Percentiles rank a stretch among this genome's conserved stretches.
phyloP scores from a whole-genome alignment of 1,140 invertebrate genomes.

The Cherax quadricarinatus region DNA sequence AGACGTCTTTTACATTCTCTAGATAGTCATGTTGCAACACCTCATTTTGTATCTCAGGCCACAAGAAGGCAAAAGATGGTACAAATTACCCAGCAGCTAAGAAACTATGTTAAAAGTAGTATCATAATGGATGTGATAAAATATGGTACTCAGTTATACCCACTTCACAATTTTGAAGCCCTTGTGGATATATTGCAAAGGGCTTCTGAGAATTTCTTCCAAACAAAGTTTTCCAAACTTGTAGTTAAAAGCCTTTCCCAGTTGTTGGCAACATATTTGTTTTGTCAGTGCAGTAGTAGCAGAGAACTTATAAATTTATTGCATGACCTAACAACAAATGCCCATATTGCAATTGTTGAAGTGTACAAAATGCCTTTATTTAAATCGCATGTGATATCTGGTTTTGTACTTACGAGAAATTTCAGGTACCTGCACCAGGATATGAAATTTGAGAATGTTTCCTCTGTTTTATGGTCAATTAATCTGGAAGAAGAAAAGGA shows the following conservation, averaged over 20 bases:
- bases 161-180: constrained; percentile 55
- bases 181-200: constrained; percentile 25
- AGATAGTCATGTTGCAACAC: constrained; percentile 24
- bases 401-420: constrained; percentile 54
- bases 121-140: constrained; percentile 52
- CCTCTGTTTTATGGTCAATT: constrained; percentile 50
- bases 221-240: constrained; percentile 61
- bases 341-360: constrained; percentile 48
- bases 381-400: constrained; percentile 43
- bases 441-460: constrained; percentile 48
- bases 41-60: not conserved
- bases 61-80: constrained; percentile 43
- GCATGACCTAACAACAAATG: constrained; percentile 21
- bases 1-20: constrained; percentile 42
- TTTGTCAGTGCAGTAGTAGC: constrained; percentile 51
- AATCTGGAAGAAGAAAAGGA: constrained; percentile 45
- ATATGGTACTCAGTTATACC: constrained; percentile 46
- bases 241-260: constrained; percentile 50
- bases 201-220: constrained; percentile 45
- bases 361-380: constrained; percentile 47
- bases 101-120: constrained; percentile 23
- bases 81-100: constrained; percentile 39
- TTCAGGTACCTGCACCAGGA: constrained; percentile 38
- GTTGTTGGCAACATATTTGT: constrained; percentile 45
- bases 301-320: constrained; percentile 47